Conservation (phyloP, 2,113 vertebrate species). For the Chaetura pelagica region DNA sequence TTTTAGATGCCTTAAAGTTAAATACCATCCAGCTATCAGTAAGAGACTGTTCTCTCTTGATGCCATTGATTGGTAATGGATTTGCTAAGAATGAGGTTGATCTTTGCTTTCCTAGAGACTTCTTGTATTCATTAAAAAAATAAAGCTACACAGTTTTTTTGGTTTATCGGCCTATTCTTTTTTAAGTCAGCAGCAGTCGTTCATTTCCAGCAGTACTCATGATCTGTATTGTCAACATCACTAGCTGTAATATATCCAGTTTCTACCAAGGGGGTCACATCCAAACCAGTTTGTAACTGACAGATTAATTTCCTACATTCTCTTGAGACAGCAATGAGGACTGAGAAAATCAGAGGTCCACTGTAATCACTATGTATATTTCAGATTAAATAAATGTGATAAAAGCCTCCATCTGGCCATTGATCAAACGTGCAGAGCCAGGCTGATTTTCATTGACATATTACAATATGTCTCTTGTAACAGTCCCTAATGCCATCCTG, state of each 20-base stretch:
- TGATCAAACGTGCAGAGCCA: constrained; percentile 81
- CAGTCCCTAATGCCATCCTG: constrained; percentile 71
- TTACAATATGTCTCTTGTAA: constrained; percentile 79
- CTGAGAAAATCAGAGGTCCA: constrained; percentile 78
- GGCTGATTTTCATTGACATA: constrained; percentile 81
- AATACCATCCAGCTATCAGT: constrained; percentile 34
- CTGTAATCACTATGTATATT: constrained; percentile 83
- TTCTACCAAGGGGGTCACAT: constrained; percentile 58
- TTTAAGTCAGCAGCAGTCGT: background rate
- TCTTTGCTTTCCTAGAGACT: constrained; percentile 27
- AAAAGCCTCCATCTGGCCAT: constrained; percentile 83
- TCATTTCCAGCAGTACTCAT: background rate
- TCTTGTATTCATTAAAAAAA: background rate
- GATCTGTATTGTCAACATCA: background rate
- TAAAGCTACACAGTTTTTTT: background rate
- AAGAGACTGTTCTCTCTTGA: background rate
- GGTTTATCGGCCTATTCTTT: background rate
- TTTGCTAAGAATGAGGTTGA: constrained; percentile 4
- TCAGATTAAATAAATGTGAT: constrained; percentile 86
- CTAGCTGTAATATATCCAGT: constrained; percentile 40
- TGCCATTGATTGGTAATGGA: constrained; percentile 18
- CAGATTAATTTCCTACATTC: constrained; percentile 78
- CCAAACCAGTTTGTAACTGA: constrained; percentile 60
- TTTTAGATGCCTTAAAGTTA: constrained; percentile 29
- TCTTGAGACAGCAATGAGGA: constrained; percentile 71